A percentile compares a stretch with the other conserved stretches of the same genome.
phyloP scores from a whole-genome alignment of 1,140 invertebrate genomes.

The Chironomus tepperi region DNA sequence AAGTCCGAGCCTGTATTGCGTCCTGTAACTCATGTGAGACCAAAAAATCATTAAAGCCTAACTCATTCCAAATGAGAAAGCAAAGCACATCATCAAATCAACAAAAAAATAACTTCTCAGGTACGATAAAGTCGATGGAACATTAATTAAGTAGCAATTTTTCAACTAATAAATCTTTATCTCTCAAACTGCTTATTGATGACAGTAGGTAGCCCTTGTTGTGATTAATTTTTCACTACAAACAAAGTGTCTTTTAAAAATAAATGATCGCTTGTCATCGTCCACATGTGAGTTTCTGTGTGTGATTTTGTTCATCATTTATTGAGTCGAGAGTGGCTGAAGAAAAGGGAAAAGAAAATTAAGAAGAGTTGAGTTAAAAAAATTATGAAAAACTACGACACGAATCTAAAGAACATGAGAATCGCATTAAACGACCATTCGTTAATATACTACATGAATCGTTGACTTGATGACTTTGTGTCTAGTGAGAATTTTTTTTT shows the following conservation, averaged over 20 bases:
- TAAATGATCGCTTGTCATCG: too few relatives aligned
- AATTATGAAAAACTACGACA: not conserved
- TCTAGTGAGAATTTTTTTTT: not conserved
- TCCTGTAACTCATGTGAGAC: too few relatives aligned
- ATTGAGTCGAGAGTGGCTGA: too few relatives aligned
- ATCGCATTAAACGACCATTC: not conserved
- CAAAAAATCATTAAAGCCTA: too few relatives aligned
- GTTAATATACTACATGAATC: not conserved
- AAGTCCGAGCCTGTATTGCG: too few relatives aligned
- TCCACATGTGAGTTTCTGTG: too few relatives aligned
- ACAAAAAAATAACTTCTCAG: not conserved
- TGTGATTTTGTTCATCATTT: too few relatives aligned
- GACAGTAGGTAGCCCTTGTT: conserved; percentile 5
- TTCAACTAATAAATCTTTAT: conserved; percentile 15
- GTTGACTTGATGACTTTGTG: not conserved
- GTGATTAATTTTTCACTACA: not conserved
- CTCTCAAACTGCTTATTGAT: not conserved
- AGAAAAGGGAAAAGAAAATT: too few relatives aligned
- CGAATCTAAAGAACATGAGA: conserved; percentile 5
- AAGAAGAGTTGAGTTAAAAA: not conserved
- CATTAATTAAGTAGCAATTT: conserved; percentile 9
- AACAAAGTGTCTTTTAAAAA: not conserved
- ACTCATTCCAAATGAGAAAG: not conserved
- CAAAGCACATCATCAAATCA: not conserved
- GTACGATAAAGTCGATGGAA: not conserved